Conservation (phyloP, 92 coral and sea anemone species). For the Parazoanthus atlanticus region DNA sequence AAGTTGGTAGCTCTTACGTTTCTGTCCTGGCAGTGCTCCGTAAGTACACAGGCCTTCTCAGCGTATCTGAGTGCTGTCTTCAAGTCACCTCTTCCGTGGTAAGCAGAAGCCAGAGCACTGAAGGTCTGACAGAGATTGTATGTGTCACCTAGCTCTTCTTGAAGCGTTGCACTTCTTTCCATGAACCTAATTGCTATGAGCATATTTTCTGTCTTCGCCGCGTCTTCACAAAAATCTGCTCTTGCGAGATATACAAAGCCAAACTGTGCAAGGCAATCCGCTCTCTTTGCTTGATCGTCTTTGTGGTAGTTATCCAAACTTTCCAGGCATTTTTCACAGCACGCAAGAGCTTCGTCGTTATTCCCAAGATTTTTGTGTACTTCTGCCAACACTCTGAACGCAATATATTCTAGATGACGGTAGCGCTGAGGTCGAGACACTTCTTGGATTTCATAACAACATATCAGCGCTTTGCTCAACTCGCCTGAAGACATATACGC, state of each 20-base stretch:
- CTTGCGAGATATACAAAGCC: constrained; percentile 7
- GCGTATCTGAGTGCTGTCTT: constrained; percentile 12
- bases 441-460: constrained; percentile 24
- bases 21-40: neutral
- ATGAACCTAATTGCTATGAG: neutral
- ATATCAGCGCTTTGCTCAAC: constrained; percentile 9
- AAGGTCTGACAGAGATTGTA: neutral
- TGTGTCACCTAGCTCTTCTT: neutral
- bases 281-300: neutral
- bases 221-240: neutral
- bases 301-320: neutral
- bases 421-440: constrained; percentile 5
- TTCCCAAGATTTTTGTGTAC: constrained; percentile 13
- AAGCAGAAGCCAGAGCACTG: neutral
- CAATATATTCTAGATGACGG: constrained; percentile 18
- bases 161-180: neutral
- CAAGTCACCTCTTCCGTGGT: constrained; percentile 7
- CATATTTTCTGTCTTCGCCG: neutral
- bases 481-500: constrained; percentile 27
- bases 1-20: constrained; percentile 7
- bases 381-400: neutral
- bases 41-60: neutral
- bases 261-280: neutral
- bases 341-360: constrained; percentile 10
- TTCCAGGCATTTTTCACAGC: neutral